Base-by-base conservation (phyloP, 2,888 invertebrate genomes). In the Odontocolon sp. region DNA sequence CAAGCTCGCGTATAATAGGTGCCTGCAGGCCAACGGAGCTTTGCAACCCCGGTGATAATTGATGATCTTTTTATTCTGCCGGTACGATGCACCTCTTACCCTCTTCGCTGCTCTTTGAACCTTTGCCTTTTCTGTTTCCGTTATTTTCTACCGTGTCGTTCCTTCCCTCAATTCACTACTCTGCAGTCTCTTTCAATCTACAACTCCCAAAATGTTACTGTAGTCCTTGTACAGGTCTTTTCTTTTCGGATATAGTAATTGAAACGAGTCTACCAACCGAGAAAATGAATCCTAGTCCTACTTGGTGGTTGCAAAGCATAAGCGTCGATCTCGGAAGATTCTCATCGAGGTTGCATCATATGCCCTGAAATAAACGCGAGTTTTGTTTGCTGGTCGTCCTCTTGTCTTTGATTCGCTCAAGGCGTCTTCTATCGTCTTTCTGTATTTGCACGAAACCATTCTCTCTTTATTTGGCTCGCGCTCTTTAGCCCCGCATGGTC, bases 21-120 rank as follows among this genome's bases (percentile, higher is more conserved):
- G 68, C 68, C 75, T 61, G 59, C 47, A 38, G 63, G 52, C 70
- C 70, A 42, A 14, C 21, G 57, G 66, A 54, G 63, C 45, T 67
- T 26, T 40, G 61, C 38, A 76, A 73, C 59, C 81, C 56, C 75
- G 71, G 66, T 75, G 77, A 80, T 88, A 88, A 87, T 88, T 87
- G 88, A 88, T 88, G 87, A 86, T 86, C 85, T 86, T 87, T 85
- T 87, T 87, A 85, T 87, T 84, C 86, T 80, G 73, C 79, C 75
- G 70, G 83, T 81, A 82, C 82, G 83, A 85, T 86, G 84, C 83
- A 84, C 83, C 86, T 84, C 74, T 69, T 66, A 74, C 61, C 61
- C 68, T 71, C 73, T 52, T 74, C 45, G 18, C 59, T 50, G 26
- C 73, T 63, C 14, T 40, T 54, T 21, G 38, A 67, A 61, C 52